Evolutionary conservation across 2,888 invertebrate genomes (phyloP), one percentile per base, ranked within the genome.

Genomic region (Marasmarcha lunaedactyla): DNA sequence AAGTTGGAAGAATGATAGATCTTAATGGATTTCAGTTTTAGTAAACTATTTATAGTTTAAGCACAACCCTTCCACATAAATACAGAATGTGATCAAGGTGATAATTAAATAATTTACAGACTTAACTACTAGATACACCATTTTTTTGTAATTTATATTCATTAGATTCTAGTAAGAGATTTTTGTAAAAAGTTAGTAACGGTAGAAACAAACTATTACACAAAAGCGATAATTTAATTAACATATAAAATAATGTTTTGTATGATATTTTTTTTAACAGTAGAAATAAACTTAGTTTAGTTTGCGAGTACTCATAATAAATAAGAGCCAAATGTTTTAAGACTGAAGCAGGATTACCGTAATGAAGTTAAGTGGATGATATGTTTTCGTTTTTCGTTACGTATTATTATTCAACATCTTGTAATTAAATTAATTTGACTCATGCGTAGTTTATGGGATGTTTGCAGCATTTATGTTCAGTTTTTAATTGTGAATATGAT

Each of bases 281-380:
- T 46, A 46, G 41, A 40, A 50, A 43, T 49, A 43, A 39, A 46
- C 55, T 57, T 58, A 49, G 55, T 63, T 58, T 48, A 52, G 56
- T 58, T 56, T 53, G 52, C 51, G 68, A 59, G 67, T 71, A 69
- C 73, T 77, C 71, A 71, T 72, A 61, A n/a, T 30, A 7, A 65
- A 36, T 70, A 72, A 66, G 74, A 76, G 79, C 79, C 81, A 79
- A 81, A 81, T 73, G 70, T 71, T 71, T 71, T 62, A 79, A 83
- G 83, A 83, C 83, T 83, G 83, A 81, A 69, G 74, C 30, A 30
- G 30, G 53, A 57, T 61, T 60, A 57, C 57, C 55, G 59, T 65
- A 58, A 57, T 57, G 48, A 52, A 55, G 55, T 52, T 50, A 41
- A 14, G 46, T 41, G 45, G 42, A 46, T 50, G 47, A 40, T 25